A percentile compares a stretch with the other conserved stretches of the same genome.
These are phyloP conservation scores for Neoarius graeffei DNA, from an alignment of 2,113 vertebrate species.

Conservation along the genomic window DNA sequence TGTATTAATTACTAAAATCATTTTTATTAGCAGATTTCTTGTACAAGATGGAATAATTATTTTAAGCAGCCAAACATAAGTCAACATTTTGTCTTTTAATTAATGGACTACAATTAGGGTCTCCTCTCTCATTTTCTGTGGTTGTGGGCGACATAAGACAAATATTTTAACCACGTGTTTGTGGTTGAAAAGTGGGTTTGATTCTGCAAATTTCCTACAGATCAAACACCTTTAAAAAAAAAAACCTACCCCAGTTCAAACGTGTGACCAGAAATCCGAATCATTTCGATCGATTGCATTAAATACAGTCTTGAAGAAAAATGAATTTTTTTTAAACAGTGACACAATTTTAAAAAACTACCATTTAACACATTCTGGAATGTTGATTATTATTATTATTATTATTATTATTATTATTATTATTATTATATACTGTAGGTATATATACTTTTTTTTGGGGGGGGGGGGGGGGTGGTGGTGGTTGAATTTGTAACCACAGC, in stretches of 20 bases:
- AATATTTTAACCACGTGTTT: conserved; percentile 33
- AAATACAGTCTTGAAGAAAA: background rate
- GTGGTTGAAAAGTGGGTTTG: conserved; percentile 6
- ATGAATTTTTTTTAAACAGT: background rate
- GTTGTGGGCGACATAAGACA: conserved; percentile 43
- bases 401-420: background rate
- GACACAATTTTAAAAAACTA: too few relatives aligned
- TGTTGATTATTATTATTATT: background rate
- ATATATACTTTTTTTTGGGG: background rate
- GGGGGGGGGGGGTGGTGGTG: background rate
- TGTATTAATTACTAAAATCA: background rate
- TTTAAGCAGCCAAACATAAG: background rate
- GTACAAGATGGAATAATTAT: background rate
- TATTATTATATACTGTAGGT: background rate
- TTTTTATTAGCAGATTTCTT: background rate
- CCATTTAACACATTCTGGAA: background rate
- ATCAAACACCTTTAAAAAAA: background rate
- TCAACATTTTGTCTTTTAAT: background rate
- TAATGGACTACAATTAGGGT: background rate
- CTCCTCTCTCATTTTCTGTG: conserved; percentile 17
- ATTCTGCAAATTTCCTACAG: background rate
- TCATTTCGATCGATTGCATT: background rate
- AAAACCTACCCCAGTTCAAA: background rate
- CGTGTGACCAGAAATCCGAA: background rate
- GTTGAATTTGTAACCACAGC: background rate